Conservation (phyloP, 2,797 vertebrate species). For the Pipistrellus pygmaeus region DNA sequence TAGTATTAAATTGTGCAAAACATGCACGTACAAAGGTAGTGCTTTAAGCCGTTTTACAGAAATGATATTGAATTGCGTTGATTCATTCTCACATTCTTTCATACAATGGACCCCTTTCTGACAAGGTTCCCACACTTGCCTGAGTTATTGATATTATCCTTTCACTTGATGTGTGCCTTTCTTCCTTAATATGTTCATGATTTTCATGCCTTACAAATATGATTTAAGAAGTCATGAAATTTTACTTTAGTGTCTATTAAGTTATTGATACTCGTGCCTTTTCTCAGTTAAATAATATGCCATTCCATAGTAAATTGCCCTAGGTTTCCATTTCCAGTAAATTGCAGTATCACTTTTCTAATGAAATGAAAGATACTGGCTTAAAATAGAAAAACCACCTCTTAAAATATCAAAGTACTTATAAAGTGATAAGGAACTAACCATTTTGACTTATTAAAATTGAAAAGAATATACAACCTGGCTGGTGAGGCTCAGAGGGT, state of each 20-base stretch:
- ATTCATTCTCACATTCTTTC: not conserved
- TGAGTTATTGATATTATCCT: not conserved
- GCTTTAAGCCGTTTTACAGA: not conserved
- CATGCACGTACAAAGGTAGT: not conserved
- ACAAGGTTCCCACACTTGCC: not conserved
- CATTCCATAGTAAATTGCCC: not conserved
- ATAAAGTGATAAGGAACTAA: not conserved
- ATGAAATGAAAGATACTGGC: not conserved
- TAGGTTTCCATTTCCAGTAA: not conserved
- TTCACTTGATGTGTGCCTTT: not conserved
- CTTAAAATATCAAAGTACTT: not conserved
- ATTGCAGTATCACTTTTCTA: not conserved
- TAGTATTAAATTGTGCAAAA: not conserved
- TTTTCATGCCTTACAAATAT: not conserved
- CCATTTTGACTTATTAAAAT: not conserved
- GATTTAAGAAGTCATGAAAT: not conserved
- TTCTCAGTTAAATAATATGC: slow-evolving; percentile 19
- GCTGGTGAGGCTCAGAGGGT: not conserved
- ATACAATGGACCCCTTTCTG: not conserved
- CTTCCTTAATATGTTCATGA: not conserved
- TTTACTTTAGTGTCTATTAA: slow-evolving; percentile 9
- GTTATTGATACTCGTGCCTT: not conserved
- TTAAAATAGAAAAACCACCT: slow-evolving; percentile 31
- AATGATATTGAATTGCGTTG: not conserved
- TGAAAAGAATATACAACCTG: not conserved